phyloP scores from a whole-genome alignment of 2,797 vertebrate genomes.

The Microhierax caerulescens region DNA sequence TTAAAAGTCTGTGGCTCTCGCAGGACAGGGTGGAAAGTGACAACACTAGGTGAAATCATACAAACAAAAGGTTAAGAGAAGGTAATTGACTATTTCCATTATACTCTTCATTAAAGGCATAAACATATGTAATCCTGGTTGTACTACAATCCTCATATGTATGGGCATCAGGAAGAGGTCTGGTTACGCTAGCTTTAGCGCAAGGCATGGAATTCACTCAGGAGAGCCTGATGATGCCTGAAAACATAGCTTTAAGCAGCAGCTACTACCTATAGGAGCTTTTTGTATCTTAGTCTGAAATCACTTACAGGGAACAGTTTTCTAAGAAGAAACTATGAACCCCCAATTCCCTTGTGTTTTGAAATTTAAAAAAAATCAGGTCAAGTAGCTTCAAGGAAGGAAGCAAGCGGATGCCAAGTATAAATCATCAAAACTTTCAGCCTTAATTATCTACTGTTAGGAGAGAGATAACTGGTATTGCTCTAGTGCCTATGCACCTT shows the following conservation, averaged over 20 bases:
- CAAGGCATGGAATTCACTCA: background rate
- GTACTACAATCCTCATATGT: background rate
- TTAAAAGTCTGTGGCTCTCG: background rate
- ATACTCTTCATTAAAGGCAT: background rate
- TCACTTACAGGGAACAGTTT: background rate
- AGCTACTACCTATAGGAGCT: background rate
- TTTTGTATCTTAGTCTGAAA: background rate
- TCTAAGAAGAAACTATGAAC: background rate
- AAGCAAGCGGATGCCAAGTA: rapidly evolving
- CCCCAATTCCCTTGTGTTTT: background rate
- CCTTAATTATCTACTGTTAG: background rate
- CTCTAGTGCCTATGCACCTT: background rate
- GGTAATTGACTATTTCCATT: background rate
- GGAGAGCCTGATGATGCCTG: background rate
- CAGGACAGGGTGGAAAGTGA: background rate
- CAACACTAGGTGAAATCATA: background rate
- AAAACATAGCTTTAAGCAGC: background rate
- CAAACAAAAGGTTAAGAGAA: background rate
- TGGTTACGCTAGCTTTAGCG: background rate
- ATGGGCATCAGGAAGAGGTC: background rate
- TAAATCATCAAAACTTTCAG: background rate
- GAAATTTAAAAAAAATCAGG: background rate
- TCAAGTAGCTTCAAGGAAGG: background rate
- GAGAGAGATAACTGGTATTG: background rate
- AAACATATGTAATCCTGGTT: background rate